A percentile compares a stretch with the other conserved stretches of the same genome.
Evolutionary conservation across 2,888 invertebrate genomes (phyloP).

Genomic region (Cheilosia variabilis): DNA sequence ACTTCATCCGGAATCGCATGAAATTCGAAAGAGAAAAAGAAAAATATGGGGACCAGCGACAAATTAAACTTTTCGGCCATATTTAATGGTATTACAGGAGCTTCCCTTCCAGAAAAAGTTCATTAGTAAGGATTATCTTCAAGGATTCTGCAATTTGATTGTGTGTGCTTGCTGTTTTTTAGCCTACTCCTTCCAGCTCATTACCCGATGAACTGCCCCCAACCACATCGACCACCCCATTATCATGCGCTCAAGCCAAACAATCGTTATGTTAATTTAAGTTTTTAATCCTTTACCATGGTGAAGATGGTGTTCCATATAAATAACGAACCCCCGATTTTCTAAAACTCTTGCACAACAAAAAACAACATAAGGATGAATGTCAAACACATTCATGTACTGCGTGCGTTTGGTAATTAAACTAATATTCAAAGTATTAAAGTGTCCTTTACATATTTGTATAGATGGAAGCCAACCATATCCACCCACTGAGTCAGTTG

Average conservation of each 20-base stretch:
- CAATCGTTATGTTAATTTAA: conserved; percentile 68
- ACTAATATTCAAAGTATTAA: conserved; percentile 66
- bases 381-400: conserved; percentile 52
- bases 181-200: conserved; percentile 37
- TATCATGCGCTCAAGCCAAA: conserved; percentile 35
- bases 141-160: conserved; percentile 30
- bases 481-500: conserved; percentile 33
- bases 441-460: conserved; percentile 54
- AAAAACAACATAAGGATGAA: conserved; percentile 50
- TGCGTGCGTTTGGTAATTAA: conserved; percentile 51
- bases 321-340: no score
- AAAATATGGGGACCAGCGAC: conserved; percentile 31
- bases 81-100: conserved; percentile 51
- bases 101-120: conserved; percentile 51
- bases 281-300: conserved; percentile 71
- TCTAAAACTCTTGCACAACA: conserved; percentile 22
- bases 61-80: conserved; percentile 68
- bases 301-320: conserved; percentile 8
- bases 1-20: conserved; percentile 33
- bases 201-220: conserved; percentile 47
- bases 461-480: neutral
- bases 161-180: neutral
- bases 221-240: conserved; percentile 28
- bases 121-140: conserved; percentile 63
- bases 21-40: conserved; percentile 8